These are phyloP conservation scores for Sebastes itinus DNA, from an alignment of 2,797 vertebrate genomes.

Conservation along the genomic window DNA sequence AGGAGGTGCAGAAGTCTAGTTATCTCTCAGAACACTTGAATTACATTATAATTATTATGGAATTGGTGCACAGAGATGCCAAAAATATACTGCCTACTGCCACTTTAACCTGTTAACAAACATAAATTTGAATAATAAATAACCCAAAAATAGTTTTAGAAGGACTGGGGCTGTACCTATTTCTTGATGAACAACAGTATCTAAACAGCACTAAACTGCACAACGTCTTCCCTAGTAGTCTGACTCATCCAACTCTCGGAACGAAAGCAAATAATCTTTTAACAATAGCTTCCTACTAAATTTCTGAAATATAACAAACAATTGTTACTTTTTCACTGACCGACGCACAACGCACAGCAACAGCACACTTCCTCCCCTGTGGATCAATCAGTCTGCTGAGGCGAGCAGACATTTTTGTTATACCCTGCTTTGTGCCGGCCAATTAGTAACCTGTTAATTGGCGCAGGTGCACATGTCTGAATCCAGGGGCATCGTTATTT, in stretches of 20 bases:
- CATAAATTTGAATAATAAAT: background rate
- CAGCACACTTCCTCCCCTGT: conserved; percentile 39
- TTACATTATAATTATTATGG: too few species aligned
- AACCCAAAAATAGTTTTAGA: background rate
- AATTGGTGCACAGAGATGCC: too few species aligned
- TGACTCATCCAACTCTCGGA: background rate
- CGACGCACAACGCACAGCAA: background rate
- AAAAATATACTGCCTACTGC: too few species aligned
- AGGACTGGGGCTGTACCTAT: background rate
- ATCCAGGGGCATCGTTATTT: conserved; percentile 77
- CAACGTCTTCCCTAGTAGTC: background rate
- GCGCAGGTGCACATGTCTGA: conserved; percentile 78
- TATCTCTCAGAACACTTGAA: too few species aligned
- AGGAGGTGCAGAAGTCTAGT: too few species aligned
- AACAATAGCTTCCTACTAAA: background rate
- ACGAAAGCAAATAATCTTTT: background rate
- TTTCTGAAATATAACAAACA: conserved; percentile 1
- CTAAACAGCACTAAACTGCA: background rate
- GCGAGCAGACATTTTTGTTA: conserved; percentile 51
- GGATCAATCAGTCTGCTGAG: conserved; percentile 53
- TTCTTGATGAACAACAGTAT: background rate
- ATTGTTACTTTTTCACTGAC: conserved; percentile 7
- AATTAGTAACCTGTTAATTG: conserved; percentile 83
- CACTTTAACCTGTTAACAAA: background rate
- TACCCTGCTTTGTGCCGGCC: conserved; percentile 57